Conservation (phyloP, 2,113 vertebrate species). For the Indicator indicator region DNA sequence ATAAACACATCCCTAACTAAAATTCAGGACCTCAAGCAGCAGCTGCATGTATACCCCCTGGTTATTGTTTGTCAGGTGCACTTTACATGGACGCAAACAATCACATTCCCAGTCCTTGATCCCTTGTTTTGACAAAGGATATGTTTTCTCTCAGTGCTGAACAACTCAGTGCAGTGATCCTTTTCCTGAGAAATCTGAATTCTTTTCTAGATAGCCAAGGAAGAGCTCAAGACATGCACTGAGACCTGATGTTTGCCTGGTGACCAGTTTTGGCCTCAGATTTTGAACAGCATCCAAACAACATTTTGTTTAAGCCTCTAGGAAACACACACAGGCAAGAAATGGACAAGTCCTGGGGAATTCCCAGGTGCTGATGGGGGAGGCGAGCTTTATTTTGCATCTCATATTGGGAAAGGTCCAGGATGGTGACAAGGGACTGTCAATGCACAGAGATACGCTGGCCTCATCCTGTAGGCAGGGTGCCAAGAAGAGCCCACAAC, state of each 20-base stretch:
- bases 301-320: background rate
- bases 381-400: background rate
- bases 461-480: background rate
- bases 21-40: slow-evolving; percentile 4
- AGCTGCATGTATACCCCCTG: background rate
- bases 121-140: background rate
- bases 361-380: background rate
- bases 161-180: background rate
- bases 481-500: background rate
- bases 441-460: background rate
- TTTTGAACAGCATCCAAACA: background rate
- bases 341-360: background rate
- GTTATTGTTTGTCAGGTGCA: background rate
- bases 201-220: background rate
- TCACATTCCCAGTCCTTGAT: background rate
- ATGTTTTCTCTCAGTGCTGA: background rate
- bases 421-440: background rate
- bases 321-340: background rate
- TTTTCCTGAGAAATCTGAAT: background rate
- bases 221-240: background rate
- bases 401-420: background rate
- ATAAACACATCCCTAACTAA: background rate
- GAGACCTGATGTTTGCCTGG: background rate
- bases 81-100: background rate
- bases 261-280: background rate